Base-by-base conservation (phyloP, 2,797 vertebrate species). In the Neoniphon sammara region DNA sequence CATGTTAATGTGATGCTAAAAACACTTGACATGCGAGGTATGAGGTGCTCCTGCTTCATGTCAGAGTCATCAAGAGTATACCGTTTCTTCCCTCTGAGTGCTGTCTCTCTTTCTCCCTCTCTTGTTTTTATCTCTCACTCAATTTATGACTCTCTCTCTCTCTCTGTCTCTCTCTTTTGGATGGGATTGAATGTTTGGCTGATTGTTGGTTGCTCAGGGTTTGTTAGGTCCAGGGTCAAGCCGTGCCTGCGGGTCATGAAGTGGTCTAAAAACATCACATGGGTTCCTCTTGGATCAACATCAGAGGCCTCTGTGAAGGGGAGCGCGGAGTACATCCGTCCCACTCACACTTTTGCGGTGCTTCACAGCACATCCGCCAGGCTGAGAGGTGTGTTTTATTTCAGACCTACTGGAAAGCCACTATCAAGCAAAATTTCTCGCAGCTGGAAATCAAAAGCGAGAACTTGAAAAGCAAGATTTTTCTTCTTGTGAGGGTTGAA, bases 201-300 rank as follows among this genome's bases (percentile, higher is more conserved):
- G 11, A 11, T 11, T 39, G 10, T 11, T 39, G 36, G 36, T 39
- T 3, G 36, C 36, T 39, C 36, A 11, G 36, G 36, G 57, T 5
- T 25, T 17, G 14, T 47, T 36, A 20, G 73, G 15, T 46, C 30
- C 1, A 17, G 36, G 36, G 66, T 78, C 65, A 70, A 75, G 69
- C 49, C 5, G 27, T 20, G 60, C 77, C 73, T 75, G 34, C 0
- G 39, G 80, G 62, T 71, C 76, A 70, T 42, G 18, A 4, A 47
- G 70, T 25, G 62, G 14, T 73, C 78, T 80, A 46, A 80, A 85
- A 81, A 60, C 80, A 79, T 72, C 80, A 82, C 76, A 77, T 63
- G 70, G 71, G 74, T 71, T 57, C 70, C 25, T 70, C 27, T 59
- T 66, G 69, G 78, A 55, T 34, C 4, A 7, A 77, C 59, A 31